Evolutionary conservation across 2,113 vertebrate genomes (phyloP).

Genomic region (Stigmatopora argus): DNA sequence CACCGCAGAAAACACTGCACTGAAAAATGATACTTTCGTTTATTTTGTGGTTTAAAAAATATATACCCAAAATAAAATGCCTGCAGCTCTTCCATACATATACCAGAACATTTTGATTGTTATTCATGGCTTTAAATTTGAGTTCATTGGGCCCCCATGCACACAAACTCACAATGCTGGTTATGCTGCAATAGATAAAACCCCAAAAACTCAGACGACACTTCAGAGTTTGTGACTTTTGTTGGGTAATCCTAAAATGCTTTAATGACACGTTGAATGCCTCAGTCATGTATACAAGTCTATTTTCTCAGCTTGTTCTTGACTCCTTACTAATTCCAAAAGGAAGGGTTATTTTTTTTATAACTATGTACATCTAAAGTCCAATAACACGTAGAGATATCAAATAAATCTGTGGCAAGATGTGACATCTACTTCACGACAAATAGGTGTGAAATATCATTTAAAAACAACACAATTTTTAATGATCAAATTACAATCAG

Average conservation of each 20-base stretch:
- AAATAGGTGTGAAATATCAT: neutral
- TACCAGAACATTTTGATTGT: constrained; percentile 13
- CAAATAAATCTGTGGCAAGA: neutral
- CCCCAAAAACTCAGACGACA: constrained; percentile 48
- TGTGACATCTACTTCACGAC: neutral
- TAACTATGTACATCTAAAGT: constrained; percentile 57
- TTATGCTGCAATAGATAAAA: constrained; percentile 50
- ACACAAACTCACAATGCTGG: constrained; percentile 17
- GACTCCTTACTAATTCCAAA: constrained; percentile 4
- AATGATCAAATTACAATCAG: constrained; percentile 45
- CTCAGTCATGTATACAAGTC: constrained; percentile 12
- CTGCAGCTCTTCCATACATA: neutral
- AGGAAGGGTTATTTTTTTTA: constrained; percentile 15
- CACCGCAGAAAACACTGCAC: constrained; percentile 4
- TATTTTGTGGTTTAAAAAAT: constrained; percentile 7
- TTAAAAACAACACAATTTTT: neutral
- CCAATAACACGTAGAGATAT: constrained; percentile 18
- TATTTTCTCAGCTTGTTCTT: constrained; percentile 17
- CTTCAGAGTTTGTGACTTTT: constrained; percentile 27
- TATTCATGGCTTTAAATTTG: constrained; percentile 13
- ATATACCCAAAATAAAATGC: constrained; percentile 16
- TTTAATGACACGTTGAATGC: constrained; percentile 3
- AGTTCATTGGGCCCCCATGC: constrained; percentile 22
- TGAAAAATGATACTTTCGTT: constrained; percentile 15
- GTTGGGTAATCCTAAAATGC: neutral